A percentile compares a stretch with the other conserved stretches of the same genome.
Evolutionary conservation across 2,113 vertebrate genomes (phyloP).

Genomic region (Sminthopsis crassicaudata): DNA sequence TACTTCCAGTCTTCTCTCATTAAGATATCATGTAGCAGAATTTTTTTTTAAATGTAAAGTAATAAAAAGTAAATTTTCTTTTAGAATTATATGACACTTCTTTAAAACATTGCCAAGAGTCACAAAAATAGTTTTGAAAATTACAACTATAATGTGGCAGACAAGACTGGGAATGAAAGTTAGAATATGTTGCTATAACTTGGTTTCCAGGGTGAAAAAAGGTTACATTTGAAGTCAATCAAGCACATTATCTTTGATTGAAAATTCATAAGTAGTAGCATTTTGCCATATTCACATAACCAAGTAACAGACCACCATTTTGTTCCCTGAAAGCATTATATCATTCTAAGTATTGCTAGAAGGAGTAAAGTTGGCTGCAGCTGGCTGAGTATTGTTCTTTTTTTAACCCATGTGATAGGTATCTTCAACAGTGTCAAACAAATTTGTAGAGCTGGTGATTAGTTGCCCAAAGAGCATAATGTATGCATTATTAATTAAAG

Average conservation of each 20-base stretch:
- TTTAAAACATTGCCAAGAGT: neutral
- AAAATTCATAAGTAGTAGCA: slow-evolving; percentile 1
- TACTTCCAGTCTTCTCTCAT: neutral
- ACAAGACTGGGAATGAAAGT: neutral
- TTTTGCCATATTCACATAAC: slow-evolving; percentile 60
- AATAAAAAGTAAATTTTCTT: neutral
- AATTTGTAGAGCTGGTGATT: slow-evolving; percentile 87
- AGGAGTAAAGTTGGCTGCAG: slow-evolving; percentile 77
- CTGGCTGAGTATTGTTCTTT: slow-evolving; percentile 78
- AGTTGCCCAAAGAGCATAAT: slow-evolving; percentile 91
- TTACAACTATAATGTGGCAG: slow-evolving; percentile 28
- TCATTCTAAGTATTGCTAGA: slow-evolving; percentile 70
- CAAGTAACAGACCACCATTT: slow-evolving; percentile 78
- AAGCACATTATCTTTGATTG: neutral
- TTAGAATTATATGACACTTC: neutral
- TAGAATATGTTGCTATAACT: neutral
- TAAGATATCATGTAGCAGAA: neutral
- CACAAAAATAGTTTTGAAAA: neutral
- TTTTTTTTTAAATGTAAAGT: neutral
- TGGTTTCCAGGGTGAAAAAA: neutral
- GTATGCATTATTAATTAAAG: slow-evolving; percentile 97
- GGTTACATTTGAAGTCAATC: neutral
- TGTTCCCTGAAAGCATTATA: slow-evolving; percentile 72
- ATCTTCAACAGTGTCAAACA: slow-evolving; percentile 84
- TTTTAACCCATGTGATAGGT: slow-evolving; percentile 83